Evolutionary conservation across 2,888 invertebrate species (phyloP).

Genomic region (Tetranychus piercei): DNA sequence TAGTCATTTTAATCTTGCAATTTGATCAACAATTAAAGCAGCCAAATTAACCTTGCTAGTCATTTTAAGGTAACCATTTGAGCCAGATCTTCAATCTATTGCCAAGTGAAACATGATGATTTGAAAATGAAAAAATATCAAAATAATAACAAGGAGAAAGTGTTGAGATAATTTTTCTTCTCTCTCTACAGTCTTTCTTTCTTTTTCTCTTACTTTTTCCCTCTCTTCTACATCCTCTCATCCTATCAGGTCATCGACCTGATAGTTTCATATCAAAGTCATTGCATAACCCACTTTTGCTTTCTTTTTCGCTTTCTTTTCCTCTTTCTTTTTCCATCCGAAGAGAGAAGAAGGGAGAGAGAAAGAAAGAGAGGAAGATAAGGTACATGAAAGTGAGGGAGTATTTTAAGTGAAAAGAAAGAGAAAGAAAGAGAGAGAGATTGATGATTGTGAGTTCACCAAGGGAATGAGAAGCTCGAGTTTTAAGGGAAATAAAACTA

Average conservation of each 20-base stretch:
- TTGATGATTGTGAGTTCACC: background rate
- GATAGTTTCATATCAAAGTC: background rate
- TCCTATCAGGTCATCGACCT: background rate
- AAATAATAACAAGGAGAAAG: background rate
- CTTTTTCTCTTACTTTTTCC: background rate
- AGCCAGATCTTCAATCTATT: too few relatives aligned
- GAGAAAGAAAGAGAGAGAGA: background rate
- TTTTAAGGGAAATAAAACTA: background rate
- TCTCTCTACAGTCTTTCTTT: background rate
- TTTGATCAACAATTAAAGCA: too few relatives aligned
- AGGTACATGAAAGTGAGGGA: background rate
- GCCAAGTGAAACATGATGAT: background rate
- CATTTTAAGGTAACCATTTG: too few relatives aligned
- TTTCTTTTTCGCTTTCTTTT: background rate
- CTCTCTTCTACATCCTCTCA: background rate
- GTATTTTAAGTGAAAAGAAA: background rate
- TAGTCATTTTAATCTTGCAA: too few relatives aligned
- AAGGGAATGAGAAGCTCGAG: too few relatives aligned
- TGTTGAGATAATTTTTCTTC: background rate
- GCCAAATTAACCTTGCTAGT: too few relatives aligned
- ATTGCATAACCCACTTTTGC: background rate
- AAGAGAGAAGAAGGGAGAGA: background rate
- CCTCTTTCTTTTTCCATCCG: background rate
- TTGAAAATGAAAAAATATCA: too few relatives aligned
- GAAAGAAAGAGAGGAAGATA: background rate